These are phyloP conservation scores for Melieria picta DNA, from an alignment of 2,888 invertebrate genomes.

Conservation along the genomic window DNA sequence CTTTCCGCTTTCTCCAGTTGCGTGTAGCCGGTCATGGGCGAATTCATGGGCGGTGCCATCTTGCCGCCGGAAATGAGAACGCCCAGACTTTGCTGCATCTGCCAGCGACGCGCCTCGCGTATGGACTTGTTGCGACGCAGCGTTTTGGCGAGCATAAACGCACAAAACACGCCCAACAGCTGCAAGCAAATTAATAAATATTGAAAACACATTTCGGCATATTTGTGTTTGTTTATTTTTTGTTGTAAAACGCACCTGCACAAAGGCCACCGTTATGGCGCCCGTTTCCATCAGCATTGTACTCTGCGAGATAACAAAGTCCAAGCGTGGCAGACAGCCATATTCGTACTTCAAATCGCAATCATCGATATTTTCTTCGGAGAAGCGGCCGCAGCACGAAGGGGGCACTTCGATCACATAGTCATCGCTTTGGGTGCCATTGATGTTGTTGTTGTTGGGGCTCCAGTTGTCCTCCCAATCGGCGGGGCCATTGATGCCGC, in stretches of 20 bases:
- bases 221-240: background rate
- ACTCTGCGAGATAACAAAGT: slow-evolving; percentile 75
- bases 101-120: slow-evolving; percentile 76
- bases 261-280: slow-evolving; percentile 81
- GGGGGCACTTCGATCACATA: slow-evolving; percentile 67
- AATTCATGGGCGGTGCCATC: slow-evolving; percentile 53
- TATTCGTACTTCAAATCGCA: slow-evolving; percentile 59
- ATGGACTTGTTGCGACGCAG: slow-evolving; percentile 82
- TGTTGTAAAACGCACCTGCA: slow-evolving; percentile 70
- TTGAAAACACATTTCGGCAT: background rate
- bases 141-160: slow-evolving; percentile 87
- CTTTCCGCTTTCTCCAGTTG: slow-evolving; percentile 59
- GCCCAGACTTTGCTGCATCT: slow-evolving; percentile 67
- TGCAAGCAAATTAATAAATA: slow-evolving; percentile 56
- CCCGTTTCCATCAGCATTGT: slow-evolving; percentile 78
- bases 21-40: slow-evolving; percentile 60
- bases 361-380: slow-evolving; percentile 25
- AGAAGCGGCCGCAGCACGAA: slow-evolving; percentile 70
- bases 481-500: slow-evolving; percentile 72
- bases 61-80: slow-evolving; percentile 61
- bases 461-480: slow-evolving; percentile 70
- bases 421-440: slow-evolving; percentile 37
- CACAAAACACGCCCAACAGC: slow-evolving; percentile 88
- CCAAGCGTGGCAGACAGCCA: slow-evolving; percentile 73
- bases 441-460: slow-evolving; percentile 45